These are phyloP conservation scores for Schizotus pectinicornis DNA, from an alignment of 2,888 invertebrate species.

Conservation along the genomic window DNA sequence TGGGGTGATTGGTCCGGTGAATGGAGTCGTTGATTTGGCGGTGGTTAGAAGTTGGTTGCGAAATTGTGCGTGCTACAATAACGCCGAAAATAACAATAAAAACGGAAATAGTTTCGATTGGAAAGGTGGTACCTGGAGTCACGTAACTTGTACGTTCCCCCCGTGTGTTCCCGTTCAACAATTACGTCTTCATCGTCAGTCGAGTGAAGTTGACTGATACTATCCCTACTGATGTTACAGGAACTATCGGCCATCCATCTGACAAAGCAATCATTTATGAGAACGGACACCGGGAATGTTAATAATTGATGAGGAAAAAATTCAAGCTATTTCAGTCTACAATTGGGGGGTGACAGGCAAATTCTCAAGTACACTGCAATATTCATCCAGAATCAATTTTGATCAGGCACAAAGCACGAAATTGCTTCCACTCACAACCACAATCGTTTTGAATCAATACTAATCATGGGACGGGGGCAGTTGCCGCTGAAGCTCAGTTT, in stretches of 20 bases:
- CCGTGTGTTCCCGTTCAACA: slow-evolving; percentile 61
- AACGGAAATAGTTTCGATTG: background rate
- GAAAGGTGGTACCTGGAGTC: slow-evolving; percentile 68
- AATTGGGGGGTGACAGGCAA: no score
- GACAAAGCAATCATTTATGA: slow-evolving; percentile 32
- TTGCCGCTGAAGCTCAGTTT: background rate
- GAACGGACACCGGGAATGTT: background rate
- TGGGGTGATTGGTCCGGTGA: no score
- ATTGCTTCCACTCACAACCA: no score
- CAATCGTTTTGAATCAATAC: background rate
- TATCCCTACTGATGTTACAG: slow-evolving; percentile 54
- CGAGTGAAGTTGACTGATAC: slow-evolving; percentile 56
- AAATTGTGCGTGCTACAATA: background rate
- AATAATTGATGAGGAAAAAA: no score
- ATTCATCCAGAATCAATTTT: no score
- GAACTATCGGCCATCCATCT: slow-evolving; percentile 58
- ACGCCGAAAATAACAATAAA: background rate
- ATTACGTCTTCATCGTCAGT: slow-evolving; percentile 63
- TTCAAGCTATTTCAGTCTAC: no score
- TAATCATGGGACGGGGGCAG: background rate
- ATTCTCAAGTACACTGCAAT: no score
- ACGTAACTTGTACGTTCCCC: slow-evolving; percentile 71
- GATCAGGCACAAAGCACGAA: no score
- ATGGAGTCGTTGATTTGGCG: no score
- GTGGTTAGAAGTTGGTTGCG: background rate